Conservation (phyloP, 2,113 vertebrate species). For the Penelope pileata region DNA sequence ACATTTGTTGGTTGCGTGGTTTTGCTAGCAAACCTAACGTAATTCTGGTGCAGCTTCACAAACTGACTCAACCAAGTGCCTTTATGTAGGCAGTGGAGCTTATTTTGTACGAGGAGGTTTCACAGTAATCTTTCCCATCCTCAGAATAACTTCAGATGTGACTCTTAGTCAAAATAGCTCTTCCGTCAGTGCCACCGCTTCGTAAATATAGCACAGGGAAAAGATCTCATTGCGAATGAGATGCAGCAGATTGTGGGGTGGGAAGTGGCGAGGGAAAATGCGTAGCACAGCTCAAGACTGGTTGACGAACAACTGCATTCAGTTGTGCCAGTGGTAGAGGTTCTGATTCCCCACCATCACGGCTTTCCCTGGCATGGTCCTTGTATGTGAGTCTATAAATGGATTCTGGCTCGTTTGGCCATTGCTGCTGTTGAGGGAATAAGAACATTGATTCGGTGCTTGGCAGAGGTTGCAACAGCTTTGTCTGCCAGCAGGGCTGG, state of each 20-base stretch:
- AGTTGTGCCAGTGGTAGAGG: not conserved
- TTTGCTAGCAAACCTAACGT: not conserved
- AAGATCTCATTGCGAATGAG: not conserved
- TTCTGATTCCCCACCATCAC: not conserved
- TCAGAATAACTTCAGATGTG: conserved; percentile 46
- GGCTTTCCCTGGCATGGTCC: rapidly evolving
- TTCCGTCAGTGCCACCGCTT: not conserved
- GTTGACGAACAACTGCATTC: not conserved
- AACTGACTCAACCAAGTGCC: not conserved
- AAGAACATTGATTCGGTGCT: not conserved
- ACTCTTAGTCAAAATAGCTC: conserved; percentile 22
- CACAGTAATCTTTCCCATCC: conserved; percentile 7
- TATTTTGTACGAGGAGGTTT: not conserved
- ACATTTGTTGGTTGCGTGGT: not conserved
- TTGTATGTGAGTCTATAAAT: rapidly evolving
- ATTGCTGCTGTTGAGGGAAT: not conserved
- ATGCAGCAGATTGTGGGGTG: conserved; percentile 11
- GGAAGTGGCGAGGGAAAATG: not conserved
- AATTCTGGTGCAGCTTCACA: not conserved
- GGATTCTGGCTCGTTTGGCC: not conserved
- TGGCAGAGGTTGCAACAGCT: not conserved
- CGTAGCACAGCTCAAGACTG: not conserved
- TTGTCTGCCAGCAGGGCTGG: not conserved
- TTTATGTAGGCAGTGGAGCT: not conserved
- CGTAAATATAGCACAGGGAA: not conserved